Evolutionary conservation across 2,797 vertebrate genomes (phyloP), one percentile per base, ranked within the genome.

Genomic region (Hafferia zeledoni): DNA sequence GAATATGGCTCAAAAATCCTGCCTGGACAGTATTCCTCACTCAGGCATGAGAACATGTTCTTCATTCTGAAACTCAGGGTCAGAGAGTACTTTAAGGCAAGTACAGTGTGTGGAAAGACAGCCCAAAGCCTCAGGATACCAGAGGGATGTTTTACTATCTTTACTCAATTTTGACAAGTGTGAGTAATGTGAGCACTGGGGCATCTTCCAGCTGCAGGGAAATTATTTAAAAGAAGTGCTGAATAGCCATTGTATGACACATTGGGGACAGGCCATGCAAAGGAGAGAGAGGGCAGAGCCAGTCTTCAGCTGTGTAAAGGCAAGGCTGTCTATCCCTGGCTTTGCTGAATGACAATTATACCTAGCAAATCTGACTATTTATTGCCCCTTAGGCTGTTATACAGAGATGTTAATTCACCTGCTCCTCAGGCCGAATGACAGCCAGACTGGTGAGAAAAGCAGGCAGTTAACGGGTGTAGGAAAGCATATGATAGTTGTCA

Each of bases 401-500:
- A 60, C 22, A 64, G 56, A 55, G 55, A 83, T 28, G 47, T 60
- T 93, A 77, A 63, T 1, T 7, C 79, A 94, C 87, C 86, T 88
- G 81, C 79, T 94, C 77, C 81, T 94, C 6, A 2, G 50, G 72
- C 78, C 84, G 92, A 94, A 83, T 64, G 89, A 81, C 87, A 94
- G 92, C 44, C 74, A 41, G 57, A 55, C 76, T 83, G 53, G 64
- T 72, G 69, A 96, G 93, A 70, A 68, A 86, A 77, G 74, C 90
- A 94, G 53, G 75, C 71, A 2, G 59, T 56, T 79, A 91, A 18
- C 0, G 4, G 46, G 60, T 52, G 83, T 80, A 88, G 76, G 74
- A 95, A 91, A 96, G 81, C 94, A 90, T 92, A 95, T 76, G 96
- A 90, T 79, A 33, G 47, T 49, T 87, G 79, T 96, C 87, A 96